Evolutionary conservation across 2,797 vertebrate genomes (phyloP).

Genomic region (Helostoma temminkii): DNA sequence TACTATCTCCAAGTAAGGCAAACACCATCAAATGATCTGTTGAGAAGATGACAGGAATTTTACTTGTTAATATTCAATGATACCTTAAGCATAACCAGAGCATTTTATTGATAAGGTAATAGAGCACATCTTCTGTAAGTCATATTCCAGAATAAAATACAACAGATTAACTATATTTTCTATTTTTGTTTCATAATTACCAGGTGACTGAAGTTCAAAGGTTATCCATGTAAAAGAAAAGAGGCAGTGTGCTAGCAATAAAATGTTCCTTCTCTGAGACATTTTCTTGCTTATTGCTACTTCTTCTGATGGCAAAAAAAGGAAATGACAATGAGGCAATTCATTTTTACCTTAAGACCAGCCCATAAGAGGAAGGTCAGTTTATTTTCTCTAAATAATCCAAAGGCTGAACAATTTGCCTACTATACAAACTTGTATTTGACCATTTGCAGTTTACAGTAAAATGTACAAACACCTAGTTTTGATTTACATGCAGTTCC

Average conservation of each 20-base stretch:
- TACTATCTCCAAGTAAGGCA: slow-evolving; percentile 37
- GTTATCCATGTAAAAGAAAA: slow-evolving; percentile 26
- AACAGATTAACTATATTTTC: background rate
- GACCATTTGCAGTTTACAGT: background rate
- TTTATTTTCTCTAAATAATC: too few relatives aligned
- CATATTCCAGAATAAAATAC: background rate
- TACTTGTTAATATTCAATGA: background rate
- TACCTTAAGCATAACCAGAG: background rate
- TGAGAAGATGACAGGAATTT: background rate
- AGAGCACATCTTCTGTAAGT: background rate
- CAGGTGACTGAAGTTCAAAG: slow-evolving; percentile 44
- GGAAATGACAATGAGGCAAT: slow-evolving; percentile 54
- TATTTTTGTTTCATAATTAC: slow-evolving; percentile 50
- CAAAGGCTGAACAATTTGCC: too few relatives aligned
- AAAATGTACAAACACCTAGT: background rate
- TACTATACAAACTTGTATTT: too few relatives aligned
- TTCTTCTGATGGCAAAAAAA: slow-evolving; percentile 10
- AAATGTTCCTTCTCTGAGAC: background rate
- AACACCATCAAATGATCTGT: slow-evolving; percentile 41
- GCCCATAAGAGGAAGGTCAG: background rate
- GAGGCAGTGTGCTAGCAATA: slow-evolving; percentile 34
- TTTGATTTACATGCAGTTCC: background rate
- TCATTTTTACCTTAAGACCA: slow-evolving; percentile 1
- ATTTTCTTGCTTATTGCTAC: slow-evolving; percentile 17
- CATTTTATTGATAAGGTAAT: background rate